A percentile compares a stretch with the other conserved stretches of the same genome.
phyloP scores from a whole-genome alignment of 1,140 invertebrate genomes.

The Thaumetopoea pityocampa region DNA sequence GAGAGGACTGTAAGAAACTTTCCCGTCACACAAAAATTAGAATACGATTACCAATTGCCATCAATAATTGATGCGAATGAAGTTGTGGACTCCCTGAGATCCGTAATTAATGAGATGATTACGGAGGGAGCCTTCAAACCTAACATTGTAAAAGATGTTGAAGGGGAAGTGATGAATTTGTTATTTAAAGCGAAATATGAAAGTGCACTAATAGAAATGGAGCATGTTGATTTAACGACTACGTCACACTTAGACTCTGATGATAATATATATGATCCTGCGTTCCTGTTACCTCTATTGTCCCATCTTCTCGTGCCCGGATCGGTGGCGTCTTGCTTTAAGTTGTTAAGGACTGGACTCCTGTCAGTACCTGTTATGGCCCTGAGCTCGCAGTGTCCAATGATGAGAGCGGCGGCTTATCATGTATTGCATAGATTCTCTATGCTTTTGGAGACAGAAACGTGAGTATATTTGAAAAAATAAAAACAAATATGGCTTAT shows the following conservation, averaged over 20 bases:
- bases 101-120: constrained; percentile 26
- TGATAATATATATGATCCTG: constrained; percentile 80
- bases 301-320: constrained; percentile 80
- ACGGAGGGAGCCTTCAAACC: constrained; percentile 24
- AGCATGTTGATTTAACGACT: constrained; percentile 26
- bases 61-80: constrained; percentile 23
- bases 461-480: constrained; percentile 69
- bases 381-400: constrained; percentile 77
- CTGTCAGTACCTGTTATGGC: constrained; percentile 80
- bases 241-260: constrained; percentile 35
- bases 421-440: constrained; percentile 81
- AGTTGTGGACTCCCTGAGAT: constrained; percentile 30
- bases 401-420: constrained; percentile 80
- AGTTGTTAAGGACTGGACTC: constrained; percentile 79
- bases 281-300: constrained; percentile 83
- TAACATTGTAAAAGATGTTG: constrained; percentile 31
- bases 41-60: constrained; percentile 48
- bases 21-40: constrained; percentile 68
- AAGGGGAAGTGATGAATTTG: constrained; percentile 35
- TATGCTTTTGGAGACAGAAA: constrained; percentile 80
- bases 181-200: constrained; percentile 32
- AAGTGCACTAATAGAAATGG: constrained; percentile 23
- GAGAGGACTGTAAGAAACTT: constrained; percentile 83
- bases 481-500: too few relatives aligned
- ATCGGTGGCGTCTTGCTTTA: constrained; percentile 80